Evolutionary conservation across 2,113 vertebrate species (phyloP).

Genomic region (Pluvianellus socialis): DNA sequence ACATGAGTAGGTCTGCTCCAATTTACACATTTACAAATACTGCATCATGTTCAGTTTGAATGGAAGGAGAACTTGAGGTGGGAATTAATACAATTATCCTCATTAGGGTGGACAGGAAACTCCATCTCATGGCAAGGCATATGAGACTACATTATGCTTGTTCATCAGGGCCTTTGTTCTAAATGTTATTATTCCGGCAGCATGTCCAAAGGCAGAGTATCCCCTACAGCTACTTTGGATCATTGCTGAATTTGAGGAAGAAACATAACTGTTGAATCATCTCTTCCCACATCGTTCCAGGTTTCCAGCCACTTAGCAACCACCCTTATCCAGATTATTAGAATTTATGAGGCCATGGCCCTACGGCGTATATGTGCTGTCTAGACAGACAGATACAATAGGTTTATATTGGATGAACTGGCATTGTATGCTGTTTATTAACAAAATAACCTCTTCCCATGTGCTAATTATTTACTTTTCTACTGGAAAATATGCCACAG

Average conservation of each 20-base stretch:
- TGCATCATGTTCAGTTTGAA: neutral
- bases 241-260: neutral
- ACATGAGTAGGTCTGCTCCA: neutral
- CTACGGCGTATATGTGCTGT: neutral
- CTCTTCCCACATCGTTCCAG: neutral
- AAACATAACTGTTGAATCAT: neutral
- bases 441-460: neutral
- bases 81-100: neutral
- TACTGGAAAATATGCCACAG: neutral
- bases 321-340: neutral
- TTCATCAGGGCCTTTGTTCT: neutral
- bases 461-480: slow-evolving; percentile 13
- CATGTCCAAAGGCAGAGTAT: neutral
- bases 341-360: neutral
- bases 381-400: neutral
- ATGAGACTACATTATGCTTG: neutral
- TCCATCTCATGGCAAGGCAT: neutral
- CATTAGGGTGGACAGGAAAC: neutral
- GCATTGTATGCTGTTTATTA: neutral
- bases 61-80: neutral
- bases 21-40: neutral
- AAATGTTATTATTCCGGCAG: neutral
- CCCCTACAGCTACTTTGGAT: neutral
- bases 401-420: neutral
- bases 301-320: neutral